Base-by-base conservation (phyloP, 2,113 vertebrate species). In the Taurulus bubalis region DNA sequence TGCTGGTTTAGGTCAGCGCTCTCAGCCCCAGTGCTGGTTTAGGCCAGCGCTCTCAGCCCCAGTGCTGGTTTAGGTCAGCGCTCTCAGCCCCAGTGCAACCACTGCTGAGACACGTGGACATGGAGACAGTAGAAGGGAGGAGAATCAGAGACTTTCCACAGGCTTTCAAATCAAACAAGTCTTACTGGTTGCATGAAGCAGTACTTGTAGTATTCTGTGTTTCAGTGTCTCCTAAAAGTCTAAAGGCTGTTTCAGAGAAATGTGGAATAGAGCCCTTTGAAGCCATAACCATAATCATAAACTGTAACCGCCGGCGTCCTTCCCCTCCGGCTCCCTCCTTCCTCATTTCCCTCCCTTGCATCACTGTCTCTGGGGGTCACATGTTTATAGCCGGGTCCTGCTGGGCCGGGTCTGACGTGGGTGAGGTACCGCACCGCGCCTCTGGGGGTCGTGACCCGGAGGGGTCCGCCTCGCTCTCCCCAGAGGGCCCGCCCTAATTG, bases 391-490 rank as follows among this genome's bases (percentile, higher is more conserved):
- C 34, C 10, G 65, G 65, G 65, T 73, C 65, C 86, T 36, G 16
- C 0, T 26, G 74, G 85, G 74, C 58, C 2, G 14, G 16, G 72
- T 65, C 78, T 94, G 90, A 94, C 91, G 90, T 77, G 59, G 70
- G 71, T 72, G 76, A 71, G 70, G 16, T 69, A 24, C 79, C 71
- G 73, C n/a, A 51, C 36, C 49, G 1, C 4, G 1, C 49, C 77
- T 79, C 73, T 55, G 82, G 76, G 84, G 80, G 55, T 36, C 8
- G 8, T n/a, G 36, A 83, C 9, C 77, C 11, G 30, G 20, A 47
- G 40, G 45, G 53, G 30, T 67, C 30, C n/a, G 76, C 40, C 56
- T 12, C 8, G 42, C 51, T 9, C 6, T 47, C 91, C 73, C 75
- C 58, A n/a, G 89, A 72, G 90, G 85, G 38, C 28, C 77, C 2